Conservation (phyloP, 2,888 invertebrate species). For the Noctua janthe region DNA sequence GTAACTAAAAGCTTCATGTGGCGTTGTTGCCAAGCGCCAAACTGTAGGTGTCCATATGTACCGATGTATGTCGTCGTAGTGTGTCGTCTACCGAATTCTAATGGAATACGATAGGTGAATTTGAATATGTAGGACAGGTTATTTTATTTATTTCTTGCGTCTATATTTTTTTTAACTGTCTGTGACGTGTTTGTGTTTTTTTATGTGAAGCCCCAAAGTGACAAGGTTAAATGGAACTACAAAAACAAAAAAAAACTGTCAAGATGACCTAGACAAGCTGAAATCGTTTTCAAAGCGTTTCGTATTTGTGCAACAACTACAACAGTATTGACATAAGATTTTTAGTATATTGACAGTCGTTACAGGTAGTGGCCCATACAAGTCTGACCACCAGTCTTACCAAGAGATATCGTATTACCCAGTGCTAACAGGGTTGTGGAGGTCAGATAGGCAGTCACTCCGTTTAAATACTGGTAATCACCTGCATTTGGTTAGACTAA, state of each 20-base stretch:
- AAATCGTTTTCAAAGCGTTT: neutral
- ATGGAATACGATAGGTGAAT: constrained; percentile 61
- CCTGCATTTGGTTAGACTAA: too few species aligned
- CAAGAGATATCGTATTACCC: too few species aligned
- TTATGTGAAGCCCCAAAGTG: neutral
- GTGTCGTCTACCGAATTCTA: constrained; percentile 41
- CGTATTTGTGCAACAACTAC: neutral
- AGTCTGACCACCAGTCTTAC: too few species aligned
- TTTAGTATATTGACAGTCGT: neutral
- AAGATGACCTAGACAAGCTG: neutral
- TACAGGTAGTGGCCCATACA: too few species aligned
- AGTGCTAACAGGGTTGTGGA: too few species aligned
- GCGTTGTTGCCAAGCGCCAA: constrained; percentile 14
- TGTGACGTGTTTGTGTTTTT: neutral
- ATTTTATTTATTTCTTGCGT: constrained; percentile 9
- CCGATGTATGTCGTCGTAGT: neutral
- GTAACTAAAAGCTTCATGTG: constrained; percentile 48
- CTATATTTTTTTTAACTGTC: neutral
- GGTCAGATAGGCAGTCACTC: too few species aligned
- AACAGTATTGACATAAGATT: neutral
- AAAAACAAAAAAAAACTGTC: neutral
- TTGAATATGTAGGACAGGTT: constrained; percentile 31
- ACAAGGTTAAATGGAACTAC: neutral
- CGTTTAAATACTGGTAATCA: too few species aligned
- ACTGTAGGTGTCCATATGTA: constrained; percentile 16